Evolutionary conservation across 2,113 vertebrate genomes (phyloP).

Genomic region (human (Homo sapiens)): DNA sequence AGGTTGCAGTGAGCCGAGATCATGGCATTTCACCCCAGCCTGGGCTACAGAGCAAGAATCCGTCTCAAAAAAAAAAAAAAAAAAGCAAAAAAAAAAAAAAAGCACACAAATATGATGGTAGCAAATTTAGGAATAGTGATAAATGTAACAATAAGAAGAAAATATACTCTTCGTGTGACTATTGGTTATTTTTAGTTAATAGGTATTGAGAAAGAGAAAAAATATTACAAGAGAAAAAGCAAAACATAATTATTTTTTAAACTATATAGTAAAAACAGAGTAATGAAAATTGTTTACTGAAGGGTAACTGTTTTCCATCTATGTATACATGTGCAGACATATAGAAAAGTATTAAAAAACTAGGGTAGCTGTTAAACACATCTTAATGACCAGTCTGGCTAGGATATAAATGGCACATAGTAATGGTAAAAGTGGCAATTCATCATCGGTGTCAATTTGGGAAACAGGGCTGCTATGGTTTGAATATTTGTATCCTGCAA

Average conservation of each 20-base stretch:
- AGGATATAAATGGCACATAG: background rate
- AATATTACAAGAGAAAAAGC: background rate
- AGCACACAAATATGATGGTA: background rate
- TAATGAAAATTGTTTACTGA: background rate
- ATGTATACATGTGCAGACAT: background rate
- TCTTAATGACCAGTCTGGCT: background rate
- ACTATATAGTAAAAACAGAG: background rate
- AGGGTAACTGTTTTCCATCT: background rate
- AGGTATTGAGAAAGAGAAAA: background rate
- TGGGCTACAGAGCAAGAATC: too few species aligned
- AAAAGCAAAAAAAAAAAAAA: background rate
- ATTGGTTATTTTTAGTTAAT: background rate
- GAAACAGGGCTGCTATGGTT: background rate
- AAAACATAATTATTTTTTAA: background rate
- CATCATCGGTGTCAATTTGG: background rate
- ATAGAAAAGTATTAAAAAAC: background rate
- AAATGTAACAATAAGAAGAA: background rate
- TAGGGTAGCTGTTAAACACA: background rate
- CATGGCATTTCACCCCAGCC: too few species aligned
- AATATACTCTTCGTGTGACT: background rate
- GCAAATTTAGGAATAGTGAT: background rate
- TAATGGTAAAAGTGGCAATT: background rate
- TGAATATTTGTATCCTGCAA: background rate
- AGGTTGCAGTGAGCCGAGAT: too few species aligned
- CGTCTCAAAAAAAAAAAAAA: too few species aligned